Conservation (phyloP, 2,113 vertebrate genomes). For the Nothoprocta perdicaria region DNA sequence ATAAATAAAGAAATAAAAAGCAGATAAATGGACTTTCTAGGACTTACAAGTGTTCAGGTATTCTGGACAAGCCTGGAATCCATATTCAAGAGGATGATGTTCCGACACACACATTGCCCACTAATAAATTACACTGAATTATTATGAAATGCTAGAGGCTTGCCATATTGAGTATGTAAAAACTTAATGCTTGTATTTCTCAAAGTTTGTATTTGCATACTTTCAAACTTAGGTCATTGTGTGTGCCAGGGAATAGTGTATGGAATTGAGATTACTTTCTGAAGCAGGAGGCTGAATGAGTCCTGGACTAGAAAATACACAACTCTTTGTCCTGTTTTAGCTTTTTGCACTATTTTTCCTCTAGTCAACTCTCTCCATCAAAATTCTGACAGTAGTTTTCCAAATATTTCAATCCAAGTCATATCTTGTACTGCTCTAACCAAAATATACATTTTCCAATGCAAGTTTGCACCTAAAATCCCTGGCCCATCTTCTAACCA, state of each 20-base stretch:
- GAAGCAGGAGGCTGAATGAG: not conserved
- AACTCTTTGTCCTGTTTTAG: slow-evolving; percentile 6
- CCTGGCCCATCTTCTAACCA: slow-evolving; percentile 45
- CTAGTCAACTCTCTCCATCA: not conserved
- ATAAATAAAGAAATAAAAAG: not conserved
- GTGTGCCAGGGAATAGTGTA: not conserved
- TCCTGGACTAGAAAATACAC: not conserved
- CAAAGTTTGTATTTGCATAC: slow-evolving; percentile 23
- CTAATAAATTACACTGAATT: not conserved
- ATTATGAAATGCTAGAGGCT: slow-evolving; percentile 2
- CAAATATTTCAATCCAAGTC: not conserved
- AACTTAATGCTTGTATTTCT: slow-evolving; percentile 29
- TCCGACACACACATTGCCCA: accelerated
- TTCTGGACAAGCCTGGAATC: not conserved
- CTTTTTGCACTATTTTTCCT: not conserved
- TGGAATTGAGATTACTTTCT: not conserved
- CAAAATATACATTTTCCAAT: not conserved
- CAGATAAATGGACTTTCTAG: not conserved
- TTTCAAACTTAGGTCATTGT: slow-evolving; percentile 40
- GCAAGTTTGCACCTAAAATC: slow-evolving; percentile 38
- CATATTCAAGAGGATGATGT: not conserved
- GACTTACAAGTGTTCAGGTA: not conserved
- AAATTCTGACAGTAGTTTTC: slow-evolving; percentile 25
- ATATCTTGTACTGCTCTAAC: not conserved
- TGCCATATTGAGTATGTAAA: slow-evolving; percentile 18